Base-by-base conservation (phyloP, 37 sponge, comb jelly and placozoan genomes). In the Crambe crambe region DNA sequence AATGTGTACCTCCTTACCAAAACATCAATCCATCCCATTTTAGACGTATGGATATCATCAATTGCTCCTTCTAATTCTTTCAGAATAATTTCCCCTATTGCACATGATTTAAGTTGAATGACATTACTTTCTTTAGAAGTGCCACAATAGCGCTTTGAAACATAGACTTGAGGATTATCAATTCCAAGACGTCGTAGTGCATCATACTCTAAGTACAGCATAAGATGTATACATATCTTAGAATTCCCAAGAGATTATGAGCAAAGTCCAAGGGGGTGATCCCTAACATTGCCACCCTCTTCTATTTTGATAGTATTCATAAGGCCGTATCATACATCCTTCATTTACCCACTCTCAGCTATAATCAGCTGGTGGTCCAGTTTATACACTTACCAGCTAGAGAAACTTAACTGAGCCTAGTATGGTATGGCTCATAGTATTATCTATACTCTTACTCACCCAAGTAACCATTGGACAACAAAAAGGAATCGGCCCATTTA, bases 401-500 rank as follows among this genome's bases (percentile, higher is more conserved):
- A n/a, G n/a, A n/a, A n/a, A n/a, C n/a, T n/a, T n/a, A n/a, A n/a
- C n/a, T n/a, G n/a, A n/a, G n/a, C n/a, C n/a, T n/a, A n/a, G n/a
- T n/a, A n/a, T n/a, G n/a, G n/a, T n/a, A n/a, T n/a, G n/a, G n/a
- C n/a, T 38, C 38, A 68, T 37, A 68, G 37, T 34, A 34, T 27
- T 35, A 34, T 35, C 21, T 39, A 39, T 9, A 43, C 63, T 8
- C 35, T 18, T 58, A n/a, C 21, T 77, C 17, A 90, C 91, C 91
- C 20, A 91, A 62, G 36, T 93, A 98, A 22, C 94, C 96, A 73
- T 93, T 98, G 47, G 92, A 85, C n/a, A 43, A 58, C 37, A 93
- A 85, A 75, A 92, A 98, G n/a, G 89, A 80, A 42, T 91, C 89
- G 10, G 87, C 85, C 96, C 96, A 95, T n/a, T 79, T 88, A 42